Evolutionary conservation across 1,140 invertebrate species (phyloP), one percentile per base, ranked within the genome.

Genomic region (Anastrepha ludens): DNA sequence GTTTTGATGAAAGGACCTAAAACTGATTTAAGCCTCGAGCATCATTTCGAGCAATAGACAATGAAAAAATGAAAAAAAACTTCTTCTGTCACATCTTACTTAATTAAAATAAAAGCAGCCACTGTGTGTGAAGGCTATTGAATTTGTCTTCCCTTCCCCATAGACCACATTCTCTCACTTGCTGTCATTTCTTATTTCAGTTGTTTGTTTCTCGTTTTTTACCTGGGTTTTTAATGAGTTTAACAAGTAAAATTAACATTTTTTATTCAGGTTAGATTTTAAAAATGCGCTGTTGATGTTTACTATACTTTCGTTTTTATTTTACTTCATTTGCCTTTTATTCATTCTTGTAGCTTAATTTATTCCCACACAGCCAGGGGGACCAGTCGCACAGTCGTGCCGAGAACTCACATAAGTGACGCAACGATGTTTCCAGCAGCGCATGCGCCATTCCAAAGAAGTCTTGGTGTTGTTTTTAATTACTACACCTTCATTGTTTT

Each of bases 291-390:
- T 50, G 74, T 81, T 55, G 74, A 9, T 44, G 7, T 81, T 81
- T 81, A 55, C 29, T 29, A 29, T 29, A 29, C 74, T 81, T 81
- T 81, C 47, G 44, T 50, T 81, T 81, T 81, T 55, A n/a, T 55
- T 81, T 81, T 81, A 58, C n/a, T 50, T 29, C 50, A 29, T 74
- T 50, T 74, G 70, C 47, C 44, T 74, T 29, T 74, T 50, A 44
- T 86, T 60, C n/a, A 41, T 86, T 15, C 58, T 60, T 86, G 59
- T 86, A 17, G 85, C 60, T 62, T 86, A 86, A 86, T 86, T 86
- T 86, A 86, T 86, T 86, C 85, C 55, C 85, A 86, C 58, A 86
- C 59, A 86, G 60, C n/a, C 17, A 81, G 74, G 20, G 74, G 20
- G 74, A 13, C 9, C 74, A 50, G 74, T 50, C 47, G 8, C 44